Percentiles rank a stretch among this genome's conserved stretches.
These are phyloP conservation scores for Scaptodrosophila latifasciaeformis DNA, from an alignment of 2,888 invertebrate genomes.

Conservation along the genomic window DNA sequence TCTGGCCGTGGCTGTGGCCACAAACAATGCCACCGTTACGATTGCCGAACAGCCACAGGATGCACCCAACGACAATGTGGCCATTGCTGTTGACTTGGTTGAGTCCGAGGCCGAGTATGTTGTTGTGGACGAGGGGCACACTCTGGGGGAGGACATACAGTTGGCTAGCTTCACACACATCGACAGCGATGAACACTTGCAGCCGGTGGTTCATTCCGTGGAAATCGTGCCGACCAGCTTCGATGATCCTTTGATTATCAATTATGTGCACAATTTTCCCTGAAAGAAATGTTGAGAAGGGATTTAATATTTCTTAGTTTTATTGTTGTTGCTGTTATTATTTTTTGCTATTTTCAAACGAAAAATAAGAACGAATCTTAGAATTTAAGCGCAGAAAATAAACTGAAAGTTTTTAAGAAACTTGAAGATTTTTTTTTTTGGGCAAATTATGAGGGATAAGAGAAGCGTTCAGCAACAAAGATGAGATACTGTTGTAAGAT, in stretches of 20 bases:
- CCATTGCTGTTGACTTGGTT: slow-evolving; percentile 43
- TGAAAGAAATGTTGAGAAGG: slow-evolving; percentile 16
- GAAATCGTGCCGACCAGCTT: slow-evolving; percentile 69
- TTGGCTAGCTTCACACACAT: slow-evolving; percentile 66
- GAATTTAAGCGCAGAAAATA: too few species aligned
- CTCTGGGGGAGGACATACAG: slow-evolving; percentile 28
- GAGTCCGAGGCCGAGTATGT: slow-evolving; percentile 65
- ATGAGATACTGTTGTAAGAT: too few species aligned
- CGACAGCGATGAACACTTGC: slow-evolving; percentile 64
- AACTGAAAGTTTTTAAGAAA: too few species aligned
- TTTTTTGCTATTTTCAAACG: too few species aligned
- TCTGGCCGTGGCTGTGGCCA: slow-evolving; percentile 40
- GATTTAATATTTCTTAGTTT: background rate
- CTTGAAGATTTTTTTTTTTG: too few species aligned
- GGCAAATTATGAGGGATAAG: too few species aligned
- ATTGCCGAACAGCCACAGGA: slow-evolving; percentile 49
- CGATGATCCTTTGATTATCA: slow-evolving; percentile 63
- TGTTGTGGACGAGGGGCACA: slow-evolving; percentile 44
- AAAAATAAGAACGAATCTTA: too few species aligned
- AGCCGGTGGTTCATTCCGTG: slow-evolving; percentile 69
- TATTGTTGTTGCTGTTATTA: too few species aligned
- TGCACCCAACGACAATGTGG: slow-evolving; percentile 48
- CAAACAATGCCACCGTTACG: slow-evolving; percentile 44
- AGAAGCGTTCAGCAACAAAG: too few species aligned
- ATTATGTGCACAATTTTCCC: slow-evolving; percentile 61